phyloP scores from a whole-genome alignment of 1,140 invertebrate genomes.

The Drosophila oshimai region DNA sequence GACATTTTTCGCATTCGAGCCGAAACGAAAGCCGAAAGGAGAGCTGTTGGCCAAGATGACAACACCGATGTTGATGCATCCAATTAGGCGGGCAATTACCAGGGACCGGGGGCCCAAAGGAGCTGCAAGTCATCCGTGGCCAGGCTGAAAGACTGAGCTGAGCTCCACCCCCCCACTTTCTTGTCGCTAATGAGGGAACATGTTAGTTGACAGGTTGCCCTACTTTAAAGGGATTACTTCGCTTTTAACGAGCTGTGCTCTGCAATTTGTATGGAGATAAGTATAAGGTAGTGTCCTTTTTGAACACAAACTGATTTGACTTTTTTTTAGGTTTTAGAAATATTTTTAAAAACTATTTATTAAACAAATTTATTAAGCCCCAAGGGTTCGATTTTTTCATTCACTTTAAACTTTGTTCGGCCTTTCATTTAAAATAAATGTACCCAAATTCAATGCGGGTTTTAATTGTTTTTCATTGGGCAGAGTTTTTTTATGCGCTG shows the following conservation, averaged over 20 bases:
- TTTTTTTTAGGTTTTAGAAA: too few species aligned
- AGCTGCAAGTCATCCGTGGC: conserved; percentile 10
- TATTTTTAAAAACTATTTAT: too few species aligned
- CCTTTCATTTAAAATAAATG: background rate
- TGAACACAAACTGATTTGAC: too few species aligned
- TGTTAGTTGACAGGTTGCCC: background rate
- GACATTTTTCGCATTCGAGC: conserved; percentile 15
- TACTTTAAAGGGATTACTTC: background rate
- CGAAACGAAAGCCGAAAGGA: background rate
- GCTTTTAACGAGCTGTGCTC: too few species aligned
- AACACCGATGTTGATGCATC: conserved; percentile 54
- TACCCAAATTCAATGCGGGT: background rate
- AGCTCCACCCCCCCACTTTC: too few species aligned
- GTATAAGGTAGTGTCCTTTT: too few species aligned
- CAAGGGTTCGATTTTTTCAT: too few species aligned
- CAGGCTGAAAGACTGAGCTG: too few species aligned
- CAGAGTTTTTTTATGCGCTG: conserved; percentile 22
- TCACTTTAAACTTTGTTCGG: too few species aligned
- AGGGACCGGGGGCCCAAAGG: conserved; percentile 10
- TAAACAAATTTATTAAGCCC: too few species aligned
- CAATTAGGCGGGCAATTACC: conserved; percentile 69
- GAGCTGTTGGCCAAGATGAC: conserved; percentile 20
- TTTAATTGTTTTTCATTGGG: background rate
- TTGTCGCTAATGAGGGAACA: conserved; percentile 47
- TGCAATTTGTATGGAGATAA: too few species aligned